Percentiles rank a stretch among this genome's conserved stretches.
These are phyloP conservation scores for Subacronicta megacephala DNA, from an alignment of 2,888 invertebrate genomes.

Conservation along the genomic window DNA sequence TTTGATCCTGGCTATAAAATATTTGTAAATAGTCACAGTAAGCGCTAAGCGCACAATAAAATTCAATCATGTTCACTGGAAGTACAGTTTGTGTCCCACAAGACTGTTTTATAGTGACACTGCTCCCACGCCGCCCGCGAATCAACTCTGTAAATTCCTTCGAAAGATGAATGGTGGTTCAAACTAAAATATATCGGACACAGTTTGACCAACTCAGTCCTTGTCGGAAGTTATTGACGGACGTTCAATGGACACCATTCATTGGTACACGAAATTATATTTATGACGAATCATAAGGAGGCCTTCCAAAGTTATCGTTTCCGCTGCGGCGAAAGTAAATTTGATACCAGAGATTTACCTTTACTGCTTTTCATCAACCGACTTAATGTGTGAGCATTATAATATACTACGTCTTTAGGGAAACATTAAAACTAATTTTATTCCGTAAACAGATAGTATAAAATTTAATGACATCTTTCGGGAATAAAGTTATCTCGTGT, in stretches of 20 bases:
- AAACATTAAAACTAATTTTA: conserved; percentile 40
- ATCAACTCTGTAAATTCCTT: conserved; percentile 67
- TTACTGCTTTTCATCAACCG: conserved; percentile 21
- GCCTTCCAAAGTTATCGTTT: conserved; percentile 47
- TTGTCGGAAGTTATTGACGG: conserved; percentile 53
- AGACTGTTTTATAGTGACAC: conserved; percentile 85
- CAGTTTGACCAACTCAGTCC: conserved; percentile 34
- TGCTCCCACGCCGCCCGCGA: conserved; percentile 80
- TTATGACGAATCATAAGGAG: conserved; percentile 49
- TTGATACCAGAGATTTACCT: conserved; percentile 30
- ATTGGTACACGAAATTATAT: conserved; percentile 46
- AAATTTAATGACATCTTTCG: conserved; percentile 25
- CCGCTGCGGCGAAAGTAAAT: conserved; percentile 48
- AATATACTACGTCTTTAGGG: conserved; percentile 29
- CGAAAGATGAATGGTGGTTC: conserved; percentile 64
- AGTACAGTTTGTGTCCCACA: conserved; percentile 72
- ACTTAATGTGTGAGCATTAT: conserved; percentile 21
- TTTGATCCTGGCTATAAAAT: conserved; percentile 53
- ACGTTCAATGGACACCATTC: conserved; percentile 41
- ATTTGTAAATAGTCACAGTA: conserved; percentile 66
- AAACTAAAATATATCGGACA: conserved; percentile 54
- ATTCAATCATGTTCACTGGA: conserved; percentile 83
- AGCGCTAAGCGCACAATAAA: conserved; percentile 80
- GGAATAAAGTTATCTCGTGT: conserved; percentile 4
- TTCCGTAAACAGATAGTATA: conserved; percentile 20